Percentiles rank a stretch among this genome's conserved stretches.
Conservation (phyloP, 2,888 invertebrate genomes). For the Ophraella communa region DNA sequence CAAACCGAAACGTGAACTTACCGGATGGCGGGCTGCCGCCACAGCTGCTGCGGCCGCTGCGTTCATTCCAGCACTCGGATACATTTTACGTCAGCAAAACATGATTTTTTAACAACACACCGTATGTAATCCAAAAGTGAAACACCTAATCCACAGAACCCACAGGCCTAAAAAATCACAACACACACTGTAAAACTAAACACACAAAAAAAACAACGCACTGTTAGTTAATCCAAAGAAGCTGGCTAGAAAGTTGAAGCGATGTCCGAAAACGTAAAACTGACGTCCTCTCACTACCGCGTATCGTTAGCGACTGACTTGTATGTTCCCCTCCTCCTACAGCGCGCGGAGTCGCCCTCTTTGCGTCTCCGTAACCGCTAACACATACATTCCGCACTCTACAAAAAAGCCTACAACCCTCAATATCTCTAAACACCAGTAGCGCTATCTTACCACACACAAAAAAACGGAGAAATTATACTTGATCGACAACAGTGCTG, state of each 20-base stretch:
- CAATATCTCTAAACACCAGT: slow-evolving; percentile 54
- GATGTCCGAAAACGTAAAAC: slow-evolving; percentile 24
- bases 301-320: slow-evolving; percentile 32
- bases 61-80: slow-evolving; percentile 87
- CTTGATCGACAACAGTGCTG: slow-evolving; percentile 42
- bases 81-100: slow-evolving; percentile 70
- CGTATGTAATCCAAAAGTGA: slow-evolving; percentile 19
- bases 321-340: slow-evolving; percentile 39
- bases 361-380: slow-evolving; percentile 56
- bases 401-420: slow-evolving; percentile 59
- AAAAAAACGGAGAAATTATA: slow-evolving; percentile 30
- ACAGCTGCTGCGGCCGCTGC: slow-evolving; percentile 85
- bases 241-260: slow-evolving; percentile 11
- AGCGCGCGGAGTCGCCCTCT: slow-evolving; percentile 33
- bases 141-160: slow-evolving; percentile 23
- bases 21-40: slow-evolving; percentile 87
- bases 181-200: slow-evolving; percentile 20
- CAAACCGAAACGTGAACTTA: slow-evolving; percentile 61
- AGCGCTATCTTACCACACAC: slow-evolving; percentile 45
- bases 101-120: slow-evolving; percentile 47
- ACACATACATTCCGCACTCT: slow-evolving; percentile 55
- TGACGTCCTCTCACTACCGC: slow-evolving; percentile 46
- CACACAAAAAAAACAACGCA: slow-evolving; percentile 3
- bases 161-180: slow-evolving; percentile 20
- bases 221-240: slow-evolving; percentile 20